These are phyloP conservation scores for Cardinalis cardinalis DNA, from an alignment of 2,113 vertebrate genomes.

Conservation along the genomic window DNA sequence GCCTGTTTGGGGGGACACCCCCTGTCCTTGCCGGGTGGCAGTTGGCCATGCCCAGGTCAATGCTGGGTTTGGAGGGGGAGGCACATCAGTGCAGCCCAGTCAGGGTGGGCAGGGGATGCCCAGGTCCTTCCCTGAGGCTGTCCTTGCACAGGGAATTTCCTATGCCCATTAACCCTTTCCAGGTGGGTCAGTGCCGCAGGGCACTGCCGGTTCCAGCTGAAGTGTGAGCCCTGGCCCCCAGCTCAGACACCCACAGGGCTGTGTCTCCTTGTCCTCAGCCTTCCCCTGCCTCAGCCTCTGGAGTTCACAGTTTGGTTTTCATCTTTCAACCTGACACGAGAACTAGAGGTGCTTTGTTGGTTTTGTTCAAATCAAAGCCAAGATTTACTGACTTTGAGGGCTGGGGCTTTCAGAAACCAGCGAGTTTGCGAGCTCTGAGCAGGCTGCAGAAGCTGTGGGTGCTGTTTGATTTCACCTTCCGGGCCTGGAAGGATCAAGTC, in stretches of 20 bases:
- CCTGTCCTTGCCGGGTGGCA: neutral
- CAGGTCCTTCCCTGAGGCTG: neutral
- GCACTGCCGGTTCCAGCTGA: neutral
- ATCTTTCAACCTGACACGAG: neutral
- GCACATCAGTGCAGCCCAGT: accelerated
- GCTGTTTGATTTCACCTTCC: neutral
- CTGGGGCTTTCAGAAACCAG: neutral
- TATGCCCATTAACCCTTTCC: neutral
- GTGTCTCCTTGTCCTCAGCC: neutral
- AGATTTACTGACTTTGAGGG: neutral
- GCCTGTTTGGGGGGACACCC: neutral
- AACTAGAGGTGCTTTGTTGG: neutral
- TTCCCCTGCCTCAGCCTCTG: neutral
- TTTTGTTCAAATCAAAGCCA: neutral
- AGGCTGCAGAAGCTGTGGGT: neutral
- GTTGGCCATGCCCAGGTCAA: accelerated
- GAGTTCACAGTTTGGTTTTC: neutral
- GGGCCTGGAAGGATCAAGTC: neutral
- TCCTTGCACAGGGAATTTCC: neutral
- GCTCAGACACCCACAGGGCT: too few relatives aligned
- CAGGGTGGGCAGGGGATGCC: neutral
- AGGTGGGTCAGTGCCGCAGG: neutral
- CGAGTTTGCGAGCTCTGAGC: neutral
- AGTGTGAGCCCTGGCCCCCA: neutral
- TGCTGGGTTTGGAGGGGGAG: neutral